Base-by-base conservation (phyloP, 1,140 invertebrate species). In the Drosophila willistoni region DNA sequence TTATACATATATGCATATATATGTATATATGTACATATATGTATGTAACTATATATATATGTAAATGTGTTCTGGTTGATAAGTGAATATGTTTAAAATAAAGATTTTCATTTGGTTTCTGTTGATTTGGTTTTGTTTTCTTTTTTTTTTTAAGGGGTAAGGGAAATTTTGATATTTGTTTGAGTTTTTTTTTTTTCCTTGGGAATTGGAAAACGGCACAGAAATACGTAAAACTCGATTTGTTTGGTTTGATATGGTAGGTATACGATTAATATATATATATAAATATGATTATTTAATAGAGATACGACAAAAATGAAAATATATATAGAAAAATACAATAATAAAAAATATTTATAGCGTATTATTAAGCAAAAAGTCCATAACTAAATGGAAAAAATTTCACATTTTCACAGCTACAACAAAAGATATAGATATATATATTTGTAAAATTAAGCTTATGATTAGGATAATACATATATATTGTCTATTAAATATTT, bases 321-420 rank as follows among this genome's bases (percentile, higher is more conserved):
- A 76, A 36, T 3, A 7, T 29, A 29, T 29, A 29, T 29, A 51
- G 9, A 47, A 51, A 51, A 51, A 51, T 51, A 51, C 44, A 51
- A 22, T 51, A 51, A 51, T 66, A 36, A 81, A 68, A 76, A 62
- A 64, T 61, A 51, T 51, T 51, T 22, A 51, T 3, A 19, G 44
- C 44, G 14, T 59, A 59, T 17, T 59, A 36, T 34, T 57, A 59
- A 57, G 36, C 44, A 51, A 51, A 51, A 57, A 55, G 14, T 65
- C 64, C 64, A 66, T 67, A 64, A 55, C 54, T 66, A 59, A 75
- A 76, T 60, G 34, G 69, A 68, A 79, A 72, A 42, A 56, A 66
- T 63, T n/a, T n/a, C 77, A 72, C 59, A 64, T 84, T 72, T 78
- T 74, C 85, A 90, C 86, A 90, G 68, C 86, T 90, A 90, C 86